Conservation (phyloP, 1,140 invertebrate genomes). For the Platorchestia sp. region DNA sequence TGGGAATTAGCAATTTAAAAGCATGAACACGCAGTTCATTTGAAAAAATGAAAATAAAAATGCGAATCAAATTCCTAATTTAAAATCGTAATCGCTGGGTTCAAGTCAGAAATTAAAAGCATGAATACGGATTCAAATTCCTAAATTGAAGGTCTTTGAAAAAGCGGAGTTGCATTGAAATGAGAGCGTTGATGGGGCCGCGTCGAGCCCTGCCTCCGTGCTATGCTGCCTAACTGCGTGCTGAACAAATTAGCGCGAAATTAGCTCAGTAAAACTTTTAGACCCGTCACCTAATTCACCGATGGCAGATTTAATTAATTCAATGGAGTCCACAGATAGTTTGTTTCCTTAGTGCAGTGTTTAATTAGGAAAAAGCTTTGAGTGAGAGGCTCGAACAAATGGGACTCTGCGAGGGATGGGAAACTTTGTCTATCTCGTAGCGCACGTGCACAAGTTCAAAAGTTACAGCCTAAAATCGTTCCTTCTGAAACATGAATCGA, state of each 20-base stretch:
- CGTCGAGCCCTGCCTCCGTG: neutral
- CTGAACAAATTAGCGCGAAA: conserved; percentile 43
- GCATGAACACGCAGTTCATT: neutral
- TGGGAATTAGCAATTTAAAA: too few species aligned
- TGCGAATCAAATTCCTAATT: neutral
- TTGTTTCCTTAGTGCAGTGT: conserved; percentile 47
- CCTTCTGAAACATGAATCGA: neutral
- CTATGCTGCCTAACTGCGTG: neutral
- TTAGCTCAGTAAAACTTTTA: conserved; percentile 39
- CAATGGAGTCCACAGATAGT: conserved; percentile 55
- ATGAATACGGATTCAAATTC: neutral
- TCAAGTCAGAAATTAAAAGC: neutral
- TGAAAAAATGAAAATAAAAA: neutral
- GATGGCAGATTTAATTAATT: conserved; percentile 55
- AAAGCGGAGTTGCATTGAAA: neutral
- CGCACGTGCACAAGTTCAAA: neutral
- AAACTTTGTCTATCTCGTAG: neutral
- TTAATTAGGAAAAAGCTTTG: conserved; percentile 42
- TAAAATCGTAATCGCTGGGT: neutral
- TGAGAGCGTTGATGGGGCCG: neutral
- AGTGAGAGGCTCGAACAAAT: conserved; percentile 29
- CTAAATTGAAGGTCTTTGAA: neutral
- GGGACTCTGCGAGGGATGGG: neutral
- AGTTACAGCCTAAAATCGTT: neutral
- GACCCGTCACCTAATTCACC: conserved; percentile 54